phyloP scores from a whole-genome alignment of 2,113 vertebrate species.

The Nestor notabilis region DNA sequence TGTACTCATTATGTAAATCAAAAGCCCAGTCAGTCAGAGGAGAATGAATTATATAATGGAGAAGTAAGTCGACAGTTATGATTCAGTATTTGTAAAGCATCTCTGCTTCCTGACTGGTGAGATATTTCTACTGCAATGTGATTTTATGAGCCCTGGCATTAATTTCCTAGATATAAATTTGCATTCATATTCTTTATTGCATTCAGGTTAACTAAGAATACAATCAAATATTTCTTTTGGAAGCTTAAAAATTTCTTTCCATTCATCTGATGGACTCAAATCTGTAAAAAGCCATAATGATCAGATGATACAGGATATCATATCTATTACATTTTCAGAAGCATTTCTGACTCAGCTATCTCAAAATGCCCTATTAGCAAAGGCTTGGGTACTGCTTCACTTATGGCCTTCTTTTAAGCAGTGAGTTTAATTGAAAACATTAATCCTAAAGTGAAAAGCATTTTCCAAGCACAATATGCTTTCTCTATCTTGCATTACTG shows the following conservation, averaged over 20 bases:
- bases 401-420: background rate
- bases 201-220: background rate
- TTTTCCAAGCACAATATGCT: background rate
- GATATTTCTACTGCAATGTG: background rate
- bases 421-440: background rate
- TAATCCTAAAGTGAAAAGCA: background rate
- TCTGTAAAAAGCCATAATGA: background rate
- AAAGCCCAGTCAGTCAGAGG: constrained; percentile 9
- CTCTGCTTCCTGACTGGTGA: background rate
- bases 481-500: background rate
- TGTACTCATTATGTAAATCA: constrained; percentile 12
- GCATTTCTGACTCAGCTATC: background rate
- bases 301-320: background rate
- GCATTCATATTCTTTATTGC: background rate
- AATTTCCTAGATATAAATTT: background rate
- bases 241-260: background rate
- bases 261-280: background rate
- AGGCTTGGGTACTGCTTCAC: background rate
- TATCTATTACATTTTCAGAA: background rate
- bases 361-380: background rate
- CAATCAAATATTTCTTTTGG: background rate
- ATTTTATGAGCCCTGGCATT: background rate
- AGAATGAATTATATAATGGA: background rate
- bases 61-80: background rate
- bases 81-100: background rate